Conservation (phyloP, 2,888 invertebrate species). For the Luffia ferchaultella region DNA sequence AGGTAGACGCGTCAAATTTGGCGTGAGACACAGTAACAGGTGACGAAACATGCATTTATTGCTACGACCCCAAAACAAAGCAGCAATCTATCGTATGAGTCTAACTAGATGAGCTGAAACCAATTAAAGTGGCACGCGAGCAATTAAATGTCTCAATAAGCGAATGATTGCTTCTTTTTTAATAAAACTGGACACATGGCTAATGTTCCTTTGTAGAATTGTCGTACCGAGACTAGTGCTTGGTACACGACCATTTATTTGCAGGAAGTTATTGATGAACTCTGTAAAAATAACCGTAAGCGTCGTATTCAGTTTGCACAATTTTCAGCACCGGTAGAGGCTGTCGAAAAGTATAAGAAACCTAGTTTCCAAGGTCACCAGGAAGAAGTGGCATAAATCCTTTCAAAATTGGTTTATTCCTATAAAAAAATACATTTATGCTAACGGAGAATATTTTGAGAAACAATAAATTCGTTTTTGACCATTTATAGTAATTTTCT, state of each 20-base stretch:
- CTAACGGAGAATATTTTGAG: no score
- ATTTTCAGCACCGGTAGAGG: slow-evolving; percentile 8
- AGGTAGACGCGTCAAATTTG: background rate
- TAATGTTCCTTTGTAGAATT: background rate
- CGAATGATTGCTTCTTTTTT: background rate
- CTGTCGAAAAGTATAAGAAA: slow-evolving; percentile 14
- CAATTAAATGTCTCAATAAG: background rate
- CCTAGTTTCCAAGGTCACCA: no score
- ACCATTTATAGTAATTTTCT: no score
- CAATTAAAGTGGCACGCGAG: background rate
- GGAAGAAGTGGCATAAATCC: no score
- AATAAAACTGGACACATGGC: background rate
- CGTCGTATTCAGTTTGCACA: no score
- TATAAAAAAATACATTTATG: no score
- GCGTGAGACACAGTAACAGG: background rate
- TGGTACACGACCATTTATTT: background rate
- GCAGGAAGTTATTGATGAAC: background rate
- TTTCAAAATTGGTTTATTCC: no score
- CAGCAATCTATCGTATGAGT: background rate
- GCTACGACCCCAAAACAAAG: background rate
- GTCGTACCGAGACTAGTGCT: background rate
- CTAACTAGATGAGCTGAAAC: background rate
- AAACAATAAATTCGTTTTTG: no score
- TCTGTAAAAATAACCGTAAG: background rate
- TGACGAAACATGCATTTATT: background rate